Conservation (phyloP, 2,888 invertebrate genomes). For the Pterobdella sp. region DNA sequence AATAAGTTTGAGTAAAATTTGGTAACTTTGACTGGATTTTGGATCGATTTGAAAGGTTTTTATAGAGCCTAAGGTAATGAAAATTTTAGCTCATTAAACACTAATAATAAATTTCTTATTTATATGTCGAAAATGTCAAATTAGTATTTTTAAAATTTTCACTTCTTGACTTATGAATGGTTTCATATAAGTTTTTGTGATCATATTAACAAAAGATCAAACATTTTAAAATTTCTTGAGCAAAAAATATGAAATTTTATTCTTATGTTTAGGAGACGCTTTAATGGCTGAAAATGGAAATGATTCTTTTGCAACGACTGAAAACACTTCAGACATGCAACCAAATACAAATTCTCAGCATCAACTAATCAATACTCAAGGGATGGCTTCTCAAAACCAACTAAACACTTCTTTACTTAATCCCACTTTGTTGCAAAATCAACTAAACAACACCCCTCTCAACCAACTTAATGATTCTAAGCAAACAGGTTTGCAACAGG, state of each 20-base stretch:
- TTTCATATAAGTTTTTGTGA: no score
- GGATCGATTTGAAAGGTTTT: background rate
- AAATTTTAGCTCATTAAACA: background rate
- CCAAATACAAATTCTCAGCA: background rate
- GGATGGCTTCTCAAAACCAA: background rate
- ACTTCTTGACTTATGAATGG: no score
- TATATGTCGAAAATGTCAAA: no score
- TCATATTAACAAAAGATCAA: no score
- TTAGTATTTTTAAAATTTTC: no score
- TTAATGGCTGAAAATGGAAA: background rate
- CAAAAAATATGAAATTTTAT: background rate
- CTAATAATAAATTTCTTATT: no score
- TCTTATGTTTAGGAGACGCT: background rate
- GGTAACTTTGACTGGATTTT: constrained; percentile 6
- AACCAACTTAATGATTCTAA: background rate
- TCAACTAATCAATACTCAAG: background rate
- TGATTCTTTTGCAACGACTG: background rate
- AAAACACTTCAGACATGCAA: background rate
- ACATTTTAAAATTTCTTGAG: no score
- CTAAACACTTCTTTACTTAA: background rate
- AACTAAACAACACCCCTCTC: constrained; percentile 7
- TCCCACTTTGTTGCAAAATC: background rate
- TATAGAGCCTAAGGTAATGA: background rate
- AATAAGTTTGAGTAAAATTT: constrained; percentile 7
- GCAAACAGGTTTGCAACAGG: background rate